Percentiles rank a stretch among this genome's conserved stretches.
Conservation (phyloP, 2,113 vertebrate species). For the Dolichotis patagonum region DNA sequence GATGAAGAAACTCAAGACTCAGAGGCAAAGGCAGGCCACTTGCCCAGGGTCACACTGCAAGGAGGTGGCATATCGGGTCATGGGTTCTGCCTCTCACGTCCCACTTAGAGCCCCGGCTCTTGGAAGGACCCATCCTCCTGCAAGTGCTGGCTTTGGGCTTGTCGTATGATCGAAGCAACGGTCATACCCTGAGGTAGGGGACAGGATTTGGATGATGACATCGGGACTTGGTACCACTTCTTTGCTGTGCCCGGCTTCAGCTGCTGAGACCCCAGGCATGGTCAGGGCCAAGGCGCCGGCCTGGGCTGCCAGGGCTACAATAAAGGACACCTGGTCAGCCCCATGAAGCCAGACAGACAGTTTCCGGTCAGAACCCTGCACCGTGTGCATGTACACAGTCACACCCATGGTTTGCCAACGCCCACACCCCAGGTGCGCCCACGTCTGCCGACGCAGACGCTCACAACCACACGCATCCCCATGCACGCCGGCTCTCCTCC, state of each 20-base stretch:
- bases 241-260: background rate
- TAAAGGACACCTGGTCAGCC: background rate
- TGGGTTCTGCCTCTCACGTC: background rate
- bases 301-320: background rate
- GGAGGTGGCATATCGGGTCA: background rate
- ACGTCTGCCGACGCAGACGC: background rate
- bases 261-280: background rate
- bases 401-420: slow-evolving; percentile 18
- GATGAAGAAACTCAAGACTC: slow-evolving; percentile 35
- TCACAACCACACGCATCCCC: background rate
- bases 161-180: background rate
- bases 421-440: slow-evolving; percentile 61
- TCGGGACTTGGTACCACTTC: background rate
- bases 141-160: background rate
- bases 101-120: slow-evolving; percentile 20
- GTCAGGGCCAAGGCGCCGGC: background rate
- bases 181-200: background rate
- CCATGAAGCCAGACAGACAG: background rate
- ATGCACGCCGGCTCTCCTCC: background rate
- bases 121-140: background rate
- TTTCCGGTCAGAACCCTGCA: background rate
- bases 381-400: background rate
- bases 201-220: background rate
- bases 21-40: background rate
- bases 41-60: background rate